Base-by-base conservation (phyloP, 2,113 vertebrate genomes). In the Gadus macrocephalus region DNA sequence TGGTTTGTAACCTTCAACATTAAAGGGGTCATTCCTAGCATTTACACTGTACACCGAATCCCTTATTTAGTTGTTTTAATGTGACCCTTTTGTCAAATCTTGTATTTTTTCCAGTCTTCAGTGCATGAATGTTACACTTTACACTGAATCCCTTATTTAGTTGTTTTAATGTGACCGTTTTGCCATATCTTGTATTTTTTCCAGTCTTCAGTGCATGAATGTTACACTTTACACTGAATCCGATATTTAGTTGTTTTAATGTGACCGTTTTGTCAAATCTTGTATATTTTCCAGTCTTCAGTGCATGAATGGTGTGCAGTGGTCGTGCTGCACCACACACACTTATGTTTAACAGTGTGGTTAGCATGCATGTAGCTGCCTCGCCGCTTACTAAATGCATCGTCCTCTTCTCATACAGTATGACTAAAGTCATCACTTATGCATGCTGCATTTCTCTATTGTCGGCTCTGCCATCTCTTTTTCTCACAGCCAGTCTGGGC, bases 351-450 rank as follows among this genome's bases (percentile, higher is more conserved):
- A 49, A 49, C 2, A 49, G 8, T 49, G 31, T 4, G 11, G 42
- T 49, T 9, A 49, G 42, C 42, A 49, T 12, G 42, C 42, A 49
- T 49, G 42, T 49, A 49, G 42, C 42, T 9, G 8, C 73, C 11
- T 15, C 64, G 63, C 67, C 66, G 64, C 17, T 0, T 53, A 66
- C 62, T 62, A 71, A 77, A 75, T 69, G 69, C 35, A 64, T 74
- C 70, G 73, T 73, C 20, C 12, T 71, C 66, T 77, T 81, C 8
- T 49, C 77, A 71, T 81, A 75, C 66, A 55, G 67, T 64, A 72
- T 74, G 62, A 83, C 84, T 74, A 70, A 63, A 85, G 76, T 88
- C 72, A 82, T 89, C 81, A 86, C 74, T 83, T 76, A 83, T 88
- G 87, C 80, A 79, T 79, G 31, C 22, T 62, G 66, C 71, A 73